Conservation (phyloP, 2,888 invertebrate species). For the Rapana venosa region DNA sequence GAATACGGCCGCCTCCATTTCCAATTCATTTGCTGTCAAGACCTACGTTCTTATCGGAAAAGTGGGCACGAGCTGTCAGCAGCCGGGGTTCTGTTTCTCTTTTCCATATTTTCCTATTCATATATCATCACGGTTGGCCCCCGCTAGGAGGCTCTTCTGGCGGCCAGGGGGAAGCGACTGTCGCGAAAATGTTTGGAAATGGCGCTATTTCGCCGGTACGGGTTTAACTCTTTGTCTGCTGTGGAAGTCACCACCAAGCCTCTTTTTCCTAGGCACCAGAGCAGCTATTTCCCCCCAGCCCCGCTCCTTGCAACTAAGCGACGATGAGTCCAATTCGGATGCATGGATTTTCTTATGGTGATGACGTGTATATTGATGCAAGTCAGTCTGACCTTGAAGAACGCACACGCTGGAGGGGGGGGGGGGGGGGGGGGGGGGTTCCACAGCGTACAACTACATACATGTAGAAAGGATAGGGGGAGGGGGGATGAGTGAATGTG, state of each 20-base stretch:
- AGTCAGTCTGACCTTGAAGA: not conserved
- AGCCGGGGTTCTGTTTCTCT: constrained; percentile 14
- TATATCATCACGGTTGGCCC: constrained; percentile 6
- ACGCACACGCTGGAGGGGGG: no score
- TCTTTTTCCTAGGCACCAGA: not conserved
- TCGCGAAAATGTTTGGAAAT: constrained; percentile 7
- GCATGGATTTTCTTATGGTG: constrained; percentile 12
- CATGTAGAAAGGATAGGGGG: no score
- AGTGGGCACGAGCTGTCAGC: constrained; percentile 18
- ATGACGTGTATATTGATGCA: not conserved
- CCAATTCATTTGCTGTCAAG: constrained; percentile 34
- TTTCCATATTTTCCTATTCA: constrained; percentile 30
- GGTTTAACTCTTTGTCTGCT: not conserved
- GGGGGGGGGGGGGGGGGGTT: no score
- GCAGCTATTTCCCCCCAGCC: not conserved
- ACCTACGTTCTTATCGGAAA: constrained; percentile 6
- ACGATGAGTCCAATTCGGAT: not conserved
- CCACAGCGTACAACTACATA: no score
- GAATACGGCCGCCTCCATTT: constrained; percentile 28
- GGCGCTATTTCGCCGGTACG: not conserved
- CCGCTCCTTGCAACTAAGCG: not conserved
- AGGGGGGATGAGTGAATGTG: no score
- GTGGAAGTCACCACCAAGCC: not conserved
- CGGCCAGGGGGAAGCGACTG: not conserved
- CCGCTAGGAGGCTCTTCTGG: not conserved